Evolutionary conservation across 2,113 vertebrate species (phyloP), one percentile per base, ranked within the genome.

Genomic region (Esox niger): DNA sequence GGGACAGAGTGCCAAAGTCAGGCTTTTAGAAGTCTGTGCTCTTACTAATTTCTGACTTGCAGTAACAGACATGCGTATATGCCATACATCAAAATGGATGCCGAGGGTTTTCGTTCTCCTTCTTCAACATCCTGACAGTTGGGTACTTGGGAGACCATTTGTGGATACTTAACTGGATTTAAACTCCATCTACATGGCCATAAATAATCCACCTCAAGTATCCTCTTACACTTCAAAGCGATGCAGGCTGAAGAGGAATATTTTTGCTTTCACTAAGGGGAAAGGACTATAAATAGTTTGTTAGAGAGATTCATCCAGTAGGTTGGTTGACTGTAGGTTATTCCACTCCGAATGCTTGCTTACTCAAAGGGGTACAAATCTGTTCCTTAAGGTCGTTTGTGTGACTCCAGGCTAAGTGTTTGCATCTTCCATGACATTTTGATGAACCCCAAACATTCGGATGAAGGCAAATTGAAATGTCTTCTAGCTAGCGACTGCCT

Each of bases 121-220:
- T 78, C 27, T 43, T n/a, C n/a, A 55, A 78, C 59, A 73, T 66
- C 66, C 54, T 23, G 60, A 77, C 38, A 59, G 38, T 68, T 49
- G 57, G 76, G 62, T 79, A 63, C 70, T 79, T 63, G 58, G 64
- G 60, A 75, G 47, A 77, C 57, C 33, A 46, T 74, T 71, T 71
- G 49, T 38, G 62, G 68, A 60, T 62, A 66, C 63, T 79, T 80
- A 86, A 89, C 76, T 71, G 84, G 86, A 88, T 89, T 86, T 79
- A 84, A 74, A 79, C 70, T 75, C 69, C 66, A 69, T 81, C 66
- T 70, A 78, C 82, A 79, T 78, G 79, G 70, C 81, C 81, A 81
- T 84, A 87, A 88, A 90, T 90, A 90, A 89, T 89, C 86, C 81
- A 86, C 86, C 82, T 87, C 83, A 71, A 86, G 80, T 79, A 86